Evolutionary conservation across 2,797 vertebrate genomes (phyloP).

Genomic region (Eupleurogrammus muticus): DNA sequence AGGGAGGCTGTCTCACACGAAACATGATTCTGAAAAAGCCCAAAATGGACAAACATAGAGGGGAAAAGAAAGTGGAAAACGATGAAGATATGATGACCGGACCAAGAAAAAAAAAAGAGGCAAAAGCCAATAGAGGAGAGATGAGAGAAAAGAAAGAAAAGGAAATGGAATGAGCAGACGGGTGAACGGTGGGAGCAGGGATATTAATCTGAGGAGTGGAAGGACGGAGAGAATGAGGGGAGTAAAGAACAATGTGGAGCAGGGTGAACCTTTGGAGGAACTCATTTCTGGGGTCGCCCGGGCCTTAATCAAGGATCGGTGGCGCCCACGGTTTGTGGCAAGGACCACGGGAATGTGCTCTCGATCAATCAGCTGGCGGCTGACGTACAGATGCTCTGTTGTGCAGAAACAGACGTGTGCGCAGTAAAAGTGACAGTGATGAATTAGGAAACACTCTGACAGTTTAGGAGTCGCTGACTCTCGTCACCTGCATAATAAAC

Average conservation of each 20-base stretch:
- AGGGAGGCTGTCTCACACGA: too few relatives aligned
- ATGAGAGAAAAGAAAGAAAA: conserved; percentile 9
- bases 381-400: conserved; percentile 51
- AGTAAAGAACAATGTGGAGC: conserved; percentile 24
- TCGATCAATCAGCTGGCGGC: conserved; percentile 72
- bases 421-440: conserved; percentile 68
- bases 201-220: conserved; percentile 44
- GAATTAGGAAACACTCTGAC: conserved; percentile 68
- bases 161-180: conserved; percentile 28
- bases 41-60: not conserved
- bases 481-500: conserved; percentile 77
- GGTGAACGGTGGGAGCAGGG: conserved; percentile 20
- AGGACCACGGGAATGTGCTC: conserved; percentile 28
- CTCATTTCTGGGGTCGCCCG: conserved; percentile 55
- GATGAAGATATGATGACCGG: conserved; percentile 3
- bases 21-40: not conserved
- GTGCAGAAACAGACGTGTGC: conserved; percentile 34
- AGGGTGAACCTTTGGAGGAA: conserved; percentile 20
- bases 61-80: not conserved
- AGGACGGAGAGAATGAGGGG: conserved; percentile 24
- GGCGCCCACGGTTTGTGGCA: conserved; percentile 21
- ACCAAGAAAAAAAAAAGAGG: not conserved
- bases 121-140: conserved; percentile 9
- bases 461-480: conserved; percentile 67
- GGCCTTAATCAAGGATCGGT: conserved; percentile 64